A percentile compares a stretch with the other conserved stretches of the same genome.
phyloP scores from a whole-genome alignment of 2,797 vertebrate genomes.

The Staurois parvus region DNA sequence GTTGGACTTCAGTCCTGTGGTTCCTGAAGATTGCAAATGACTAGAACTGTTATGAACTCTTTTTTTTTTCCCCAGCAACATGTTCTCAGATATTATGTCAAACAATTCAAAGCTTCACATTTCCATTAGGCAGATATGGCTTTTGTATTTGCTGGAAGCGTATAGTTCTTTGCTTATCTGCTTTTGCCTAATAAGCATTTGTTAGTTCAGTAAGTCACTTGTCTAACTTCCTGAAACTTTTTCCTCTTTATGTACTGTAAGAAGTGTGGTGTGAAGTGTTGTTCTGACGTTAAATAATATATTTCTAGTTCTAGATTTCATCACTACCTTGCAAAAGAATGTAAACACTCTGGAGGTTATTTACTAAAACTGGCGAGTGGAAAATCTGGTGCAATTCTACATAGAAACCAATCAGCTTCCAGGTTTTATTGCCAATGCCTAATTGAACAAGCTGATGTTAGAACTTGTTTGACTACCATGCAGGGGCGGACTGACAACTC shows the following conservation, averaged over 20 bases:
- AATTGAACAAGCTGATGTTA: too few relatives aligned
- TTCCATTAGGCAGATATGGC: slow-evolving; percentile 76
- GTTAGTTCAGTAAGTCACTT: slow-evolving; percentile 79
- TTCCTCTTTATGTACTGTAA: slow-evolving; percentile 71
- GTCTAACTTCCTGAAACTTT: slow-evolving; percentile 74
- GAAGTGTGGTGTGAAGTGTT: neutral
- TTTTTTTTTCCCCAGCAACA: slow-evolving; percentile 73
- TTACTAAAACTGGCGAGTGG: too few relatives aligned
- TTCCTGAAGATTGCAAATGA: slow-evolving; percentile 56
- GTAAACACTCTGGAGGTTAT: too few relatives aligned
- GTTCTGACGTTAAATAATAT: neutral
- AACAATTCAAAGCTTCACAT: slow-evolving; percentile 72
- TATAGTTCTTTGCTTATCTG: slow-evolving; percentile 78
- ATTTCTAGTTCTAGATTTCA: neutral
- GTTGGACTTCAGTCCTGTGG: slow-evolving; percentile 36
- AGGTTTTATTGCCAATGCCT: too few relatives aligned
- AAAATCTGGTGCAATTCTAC: too few relatives aligned
- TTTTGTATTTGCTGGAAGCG: slow-evolving; percentile 76
- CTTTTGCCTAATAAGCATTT: slow-evolving; percentile 79
- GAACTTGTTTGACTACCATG: too few relatives aligned
- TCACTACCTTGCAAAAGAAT: too few relatives aligned
- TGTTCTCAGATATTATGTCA: slow-evolving; percentile 76
- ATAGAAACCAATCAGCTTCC: too few relatives aligned
- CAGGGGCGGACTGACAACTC: too few relatives aligned
- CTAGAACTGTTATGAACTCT: slow-evolving; percentile 73